phyloP scores from a whole-genome alignment of 2,797 vertebrate species.

The Halcyon badia region DNA sequence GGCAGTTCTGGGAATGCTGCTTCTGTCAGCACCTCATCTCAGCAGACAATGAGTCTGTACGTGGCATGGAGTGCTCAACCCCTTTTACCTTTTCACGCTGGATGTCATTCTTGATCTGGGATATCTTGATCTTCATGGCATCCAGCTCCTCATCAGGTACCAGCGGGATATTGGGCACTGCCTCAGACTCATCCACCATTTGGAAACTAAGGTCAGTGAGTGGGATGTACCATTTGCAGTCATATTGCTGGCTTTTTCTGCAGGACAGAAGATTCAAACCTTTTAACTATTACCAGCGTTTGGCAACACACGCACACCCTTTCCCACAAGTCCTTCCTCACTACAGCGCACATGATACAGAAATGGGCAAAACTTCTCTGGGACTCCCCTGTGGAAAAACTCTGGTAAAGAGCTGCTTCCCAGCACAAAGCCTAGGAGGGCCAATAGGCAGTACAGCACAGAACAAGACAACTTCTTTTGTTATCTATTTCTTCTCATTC shows the following conservation, averaged over 20 bases:
- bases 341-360: background rate
- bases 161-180: conserved; percentile 86
- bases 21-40: background rate
- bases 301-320: background rate
- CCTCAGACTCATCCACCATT: conserved; percentile 90
- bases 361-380: background rate
- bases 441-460: background rate
- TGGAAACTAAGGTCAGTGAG: conserved; percentile 94
- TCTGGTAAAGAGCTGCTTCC: background rate
- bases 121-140: conserved; percentile 93
- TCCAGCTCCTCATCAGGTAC: conserved; percentile 94
- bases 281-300: background rate
- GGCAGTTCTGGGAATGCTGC: background rate
- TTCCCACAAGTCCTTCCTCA: background rate
- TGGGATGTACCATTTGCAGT: conserved; percentile 97
- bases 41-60: background rate
- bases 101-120: conserved; percentile 93
- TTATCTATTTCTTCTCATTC: background rate
- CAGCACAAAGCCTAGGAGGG: background rate
- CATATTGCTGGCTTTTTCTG: conserved; percentile 94
- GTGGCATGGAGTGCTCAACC: background rate
- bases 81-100: conserved; percentile 92
- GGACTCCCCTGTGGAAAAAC: background rate
- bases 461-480: background rate
- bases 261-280: background rate